Percentiles rank a stretch among this genome's conserved stretches.
Evolutionary conservation across 2,888 invertebrate species (phyloP).

Genomic region (Didymodactylos carnosus): DNA sequence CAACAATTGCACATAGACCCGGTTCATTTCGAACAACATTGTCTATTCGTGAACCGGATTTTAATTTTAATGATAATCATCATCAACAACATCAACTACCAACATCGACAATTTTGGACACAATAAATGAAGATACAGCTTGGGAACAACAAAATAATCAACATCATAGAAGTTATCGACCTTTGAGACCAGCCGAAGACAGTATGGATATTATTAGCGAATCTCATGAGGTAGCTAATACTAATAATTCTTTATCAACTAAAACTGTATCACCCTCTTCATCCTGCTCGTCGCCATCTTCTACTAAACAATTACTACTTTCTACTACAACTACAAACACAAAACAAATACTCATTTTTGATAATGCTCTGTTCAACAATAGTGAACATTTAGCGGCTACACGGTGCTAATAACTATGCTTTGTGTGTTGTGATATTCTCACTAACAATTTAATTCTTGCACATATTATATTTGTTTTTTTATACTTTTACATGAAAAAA

Average conservation of each 20-base stretch:
- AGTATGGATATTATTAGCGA: background rate
- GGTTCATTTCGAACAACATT: background rate
- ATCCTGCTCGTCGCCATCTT: background rate
- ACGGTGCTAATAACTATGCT: too few species aligned
- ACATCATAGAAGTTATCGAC: background rate
- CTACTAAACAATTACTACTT: background rate
- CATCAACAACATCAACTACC: too few species aligned
- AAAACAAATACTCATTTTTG: too few species aligned
- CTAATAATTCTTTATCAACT: background rate
- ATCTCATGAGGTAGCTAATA: background rate
- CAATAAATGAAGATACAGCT: background rate
- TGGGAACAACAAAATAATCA: background rate
- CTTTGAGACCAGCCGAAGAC: background rate
- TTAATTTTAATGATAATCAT: background rate
- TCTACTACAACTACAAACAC: background rate
- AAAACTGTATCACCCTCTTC: background rate
- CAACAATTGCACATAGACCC: background rate
- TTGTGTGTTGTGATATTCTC: too few species aligned
- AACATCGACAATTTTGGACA: background rate
- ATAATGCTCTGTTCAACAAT: too few species aligned
- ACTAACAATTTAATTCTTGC: too few species aligned
- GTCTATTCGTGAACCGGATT: background rate
- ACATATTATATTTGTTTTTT: too few species aligned
- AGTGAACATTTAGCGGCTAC: too few species aligned
- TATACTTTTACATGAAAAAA: too few species aligned